A percentile compares a stretch with the other conserved stretches of the same genome.
These are phyloP conservation scores for Channa maculata DNA, from an alignment of 2,113 vertebrate genomes.

Conservation along the genomic window DNA sequence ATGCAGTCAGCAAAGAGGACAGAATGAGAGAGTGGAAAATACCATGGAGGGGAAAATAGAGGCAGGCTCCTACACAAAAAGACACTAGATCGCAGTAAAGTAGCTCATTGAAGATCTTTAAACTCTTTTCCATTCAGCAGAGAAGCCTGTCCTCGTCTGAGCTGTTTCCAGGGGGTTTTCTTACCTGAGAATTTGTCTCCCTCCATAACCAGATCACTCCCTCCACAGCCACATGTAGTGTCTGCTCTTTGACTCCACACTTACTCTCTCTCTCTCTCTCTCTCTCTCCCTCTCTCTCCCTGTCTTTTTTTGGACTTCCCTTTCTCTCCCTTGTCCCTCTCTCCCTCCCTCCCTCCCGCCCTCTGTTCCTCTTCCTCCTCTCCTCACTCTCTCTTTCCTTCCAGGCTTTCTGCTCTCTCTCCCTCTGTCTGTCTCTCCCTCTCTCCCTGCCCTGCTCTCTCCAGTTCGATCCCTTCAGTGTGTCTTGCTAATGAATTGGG, in stretches of 20 bases:
- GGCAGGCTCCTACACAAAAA: constrained; percentile 45
- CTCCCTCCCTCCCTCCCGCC: constrained; percentile 40
- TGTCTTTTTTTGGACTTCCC: constrained; percentile 75
- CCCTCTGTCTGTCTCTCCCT: constrained; percentile 23
- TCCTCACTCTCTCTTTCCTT: constrained; percentile 57
- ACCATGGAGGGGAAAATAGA: constrained; percentile 67
- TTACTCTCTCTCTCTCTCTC: constrained; percentile 41
- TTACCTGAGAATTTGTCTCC: constrained; percentile 97
- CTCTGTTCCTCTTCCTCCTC: constrained; percentile 63
- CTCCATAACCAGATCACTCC: constrained; percentile 90
- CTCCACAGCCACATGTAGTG: constrained; percentile 88
- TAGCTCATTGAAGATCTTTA: constrained; percentile 10
- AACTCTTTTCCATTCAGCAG: constrained; percentile 12
- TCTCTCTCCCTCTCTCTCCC: constrained; percentile 39
- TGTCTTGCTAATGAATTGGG: constrained; percentile 89
- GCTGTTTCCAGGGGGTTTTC: constrained; percentile 62
- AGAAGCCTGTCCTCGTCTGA: constrained; percentile 5
- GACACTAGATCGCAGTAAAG: constrained; percentile 34
- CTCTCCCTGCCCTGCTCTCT: constrained; percentile 45
- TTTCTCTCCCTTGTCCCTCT: constrained; percentile 45
- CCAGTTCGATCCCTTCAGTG: constrained; percentile 92
- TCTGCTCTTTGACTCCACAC: constrained; percentile 80
- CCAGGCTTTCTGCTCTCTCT: constrained; percentile 40
- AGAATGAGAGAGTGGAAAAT: constrained; percentile 82
- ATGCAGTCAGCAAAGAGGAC: constrained; percentile 79